A percentile compares a stretch with the other conserved stretches of the same genome.
Evolutionary conservation across 2,888 invertebrate species (phyloP).

Genomic region (Acanthopleura granulata): DNA sequence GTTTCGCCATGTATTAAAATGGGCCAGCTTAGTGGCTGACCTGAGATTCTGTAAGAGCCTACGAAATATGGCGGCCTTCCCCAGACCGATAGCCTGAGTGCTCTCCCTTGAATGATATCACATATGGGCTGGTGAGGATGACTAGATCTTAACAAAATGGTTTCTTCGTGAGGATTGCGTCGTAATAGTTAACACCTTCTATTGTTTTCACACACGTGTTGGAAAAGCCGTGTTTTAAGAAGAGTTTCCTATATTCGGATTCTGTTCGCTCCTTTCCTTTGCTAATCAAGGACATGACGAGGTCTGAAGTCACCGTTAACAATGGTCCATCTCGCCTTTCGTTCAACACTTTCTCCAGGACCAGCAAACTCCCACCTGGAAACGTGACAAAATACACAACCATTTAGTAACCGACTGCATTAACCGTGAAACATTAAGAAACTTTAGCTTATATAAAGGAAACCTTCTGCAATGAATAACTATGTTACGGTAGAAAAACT

Average conservation of each 20-base stretch:
- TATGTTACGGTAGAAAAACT: too few species aligned
- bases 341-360: constrained; percentile 51
- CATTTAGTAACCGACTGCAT: too few species aligned
- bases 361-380: constrained; percentile 49
- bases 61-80: too few species aligned
- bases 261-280: constrained; percentile 48
- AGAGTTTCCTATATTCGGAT: constrained; percentile 45
- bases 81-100: too few species aligned
- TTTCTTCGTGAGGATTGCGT: constrained; percentile 48
- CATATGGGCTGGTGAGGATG: too few species aligned
- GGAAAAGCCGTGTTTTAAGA: constrained; percentile 45
- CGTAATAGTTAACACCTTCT: constrained; percentile 41
- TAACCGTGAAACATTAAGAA: too few species aligned
- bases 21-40: too few species aligned
- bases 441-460: too few species aligned
- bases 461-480: too few species aligned
- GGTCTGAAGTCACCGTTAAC: constrained; percentile 41
- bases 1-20: too few species aligned
- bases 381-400: neutral
- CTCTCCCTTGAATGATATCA: too few species aligned
- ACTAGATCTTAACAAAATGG: constrained; percentile 24
- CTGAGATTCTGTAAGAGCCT: too few species aligned
- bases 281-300: constrained; percentile 45
- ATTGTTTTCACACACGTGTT: constrained; percentile 36
- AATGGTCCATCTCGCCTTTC: constrained; percentile 48